Percentiles rank a stretch among this genome's conserved stretches.
Evolutionary conservation across 2,113 vertebrate genomes (phyloP).

Genomic region (Hystrix cristata): DNA sequence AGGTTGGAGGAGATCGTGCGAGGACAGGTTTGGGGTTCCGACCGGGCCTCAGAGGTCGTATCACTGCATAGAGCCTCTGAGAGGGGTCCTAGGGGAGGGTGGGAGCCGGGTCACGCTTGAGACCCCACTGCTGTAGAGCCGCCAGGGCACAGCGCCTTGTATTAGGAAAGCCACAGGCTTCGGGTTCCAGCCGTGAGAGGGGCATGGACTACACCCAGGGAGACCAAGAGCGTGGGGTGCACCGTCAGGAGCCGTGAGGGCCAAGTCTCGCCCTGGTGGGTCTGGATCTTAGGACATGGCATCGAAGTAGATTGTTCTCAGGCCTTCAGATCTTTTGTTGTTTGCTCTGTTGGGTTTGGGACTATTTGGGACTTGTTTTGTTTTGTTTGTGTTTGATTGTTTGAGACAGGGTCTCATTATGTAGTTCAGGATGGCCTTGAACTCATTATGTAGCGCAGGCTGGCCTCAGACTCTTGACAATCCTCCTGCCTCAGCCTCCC

Average conservation of each 20-base stretch:
- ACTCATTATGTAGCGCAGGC: neutral
- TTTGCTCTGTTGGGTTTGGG: neutral
- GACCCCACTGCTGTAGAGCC: neutral
- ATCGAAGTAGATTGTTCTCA: neutral
- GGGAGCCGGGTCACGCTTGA: no score
- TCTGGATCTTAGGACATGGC: neutral
- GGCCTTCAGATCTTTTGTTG: neutral
- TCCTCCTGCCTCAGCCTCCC: neutral
- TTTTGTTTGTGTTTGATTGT: neutral
- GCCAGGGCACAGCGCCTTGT: no score
- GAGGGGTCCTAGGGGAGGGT: neutral
- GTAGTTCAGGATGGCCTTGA: neutral
- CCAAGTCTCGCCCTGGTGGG: no score
- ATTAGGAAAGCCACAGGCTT: neutral
- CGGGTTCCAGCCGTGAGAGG: neutral
- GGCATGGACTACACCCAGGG: neutral
- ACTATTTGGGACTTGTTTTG: neutral
- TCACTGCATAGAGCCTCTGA: neutral
- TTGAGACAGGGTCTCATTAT: neutral
- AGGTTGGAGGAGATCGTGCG: neutral
- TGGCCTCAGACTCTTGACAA: neutral
- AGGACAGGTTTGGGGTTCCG: neutral
- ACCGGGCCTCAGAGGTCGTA: neutral
- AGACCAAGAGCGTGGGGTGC: neutral
- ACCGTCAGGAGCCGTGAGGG: neutral